phyloP scores from a whole-genome alignment of 2,797 vertebrate species.

The Phrynocephalus guinanensis region DNA sequence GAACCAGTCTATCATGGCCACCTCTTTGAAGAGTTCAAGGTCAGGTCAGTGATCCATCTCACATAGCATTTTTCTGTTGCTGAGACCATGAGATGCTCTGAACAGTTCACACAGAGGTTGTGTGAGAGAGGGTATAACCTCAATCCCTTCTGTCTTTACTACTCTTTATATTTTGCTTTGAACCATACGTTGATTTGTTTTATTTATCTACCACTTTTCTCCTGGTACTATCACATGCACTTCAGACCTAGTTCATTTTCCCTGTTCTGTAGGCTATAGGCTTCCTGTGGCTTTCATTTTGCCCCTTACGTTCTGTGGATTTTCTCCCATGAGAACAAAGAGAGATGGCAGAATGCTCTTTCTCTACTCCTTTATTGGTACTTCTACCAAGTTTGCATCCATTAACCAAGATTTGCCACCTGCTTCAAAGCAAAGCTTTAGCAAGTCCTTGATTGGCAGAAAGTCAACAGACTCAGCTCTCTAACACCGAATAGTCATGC shows the following conservation, averaged over 20 bases:
- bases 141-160: neutral
- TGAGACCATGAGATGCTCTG: neutral
- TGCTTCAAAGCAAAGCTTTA: slow-evolving; percentile 3
- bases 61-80: neutral
- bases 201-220: neutral
- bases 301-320: neutral
- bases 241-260: neutral
- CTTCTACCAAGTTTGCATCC: too few species aligned
- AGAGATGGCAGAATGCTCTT: neutral
- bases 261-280: neutral
- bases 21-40: neutral
- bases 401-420: neutral
- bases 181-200: neutral
- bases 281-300: neutral
- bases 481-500: neutral
- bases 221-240: too few species aligned
- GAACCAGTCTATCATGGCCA: too few species aligned
- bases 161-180: neutral
- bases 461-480: neutral
- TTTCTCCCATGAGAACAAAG: neutral
- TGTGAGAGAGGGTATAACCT: neutral
- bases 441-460: neutral
- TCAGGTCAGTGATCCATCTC: neutral
- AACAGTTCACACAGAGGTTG: neutral
- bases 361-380: neutral